Evolutionary conservation across 2,113 vertebrate genomes (phyloP).

Genomic region (Stegostoma tigrinum): DNA sequence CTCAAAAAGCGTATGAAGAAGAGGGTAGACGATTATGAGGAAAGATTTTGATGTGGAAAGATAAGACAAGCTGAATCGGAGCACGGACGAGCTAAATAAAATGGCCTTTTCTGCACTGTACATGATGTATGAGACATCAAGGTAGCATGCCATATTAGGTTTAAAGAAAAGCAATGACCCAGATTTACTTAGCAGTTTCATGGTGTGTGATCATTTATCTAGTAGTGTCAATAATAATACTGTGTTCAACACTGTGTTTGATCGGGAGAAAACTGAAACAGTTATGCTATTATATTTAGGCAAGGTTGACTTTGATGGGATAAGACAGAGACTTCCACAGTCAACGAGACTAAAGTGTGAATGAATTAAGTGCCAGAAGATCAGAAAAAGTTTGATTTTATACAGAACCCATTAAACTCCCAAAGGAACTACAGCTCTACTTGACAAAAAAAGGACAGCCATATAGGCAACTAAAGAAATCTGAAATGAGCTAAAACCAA

Average conservation of each 20-base stretch:
- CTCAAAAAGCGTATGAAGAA: neutral
- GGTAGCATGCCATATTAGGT: neutral
- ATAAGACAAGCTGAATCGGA: no score
- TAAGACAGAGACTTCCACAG: neutral
- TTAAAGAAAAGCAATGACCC: neutral
- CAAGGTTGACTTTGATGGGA: neutral
- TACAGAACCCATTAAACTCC: no score
- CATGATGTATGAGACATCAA: neutral
- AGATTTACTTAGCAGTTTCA: neutral
- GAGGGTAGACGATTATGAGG: neutral
- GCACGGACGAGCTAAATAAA: no score
- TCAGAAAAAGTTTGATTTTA: no score
- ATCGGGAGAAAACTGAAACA: no score
- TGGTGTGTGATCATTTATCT: neutral
- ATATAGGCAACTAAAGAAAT: no score
- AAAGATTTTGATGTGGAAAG: neutral
- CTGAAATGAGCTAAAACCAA: no score
- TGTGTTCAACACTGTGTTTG: no score
- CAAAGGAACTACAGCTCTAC: no score
- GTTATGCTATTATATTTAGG: neutral
- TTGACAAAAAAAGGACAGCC: no score
- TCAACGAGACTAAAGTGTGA: neutral
- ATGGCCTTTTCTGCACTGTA: neutral
- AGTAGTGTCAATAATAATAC: no score
- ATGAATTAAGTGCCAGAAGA: neutral